Percentiles rank a stretch among this genome's conserved stretches.
These are phyloP conservation scores for Orchesella cincta DNA, from an alignment of 1,140 invertebrate genomes.

Conservation along the genomic window DNA sequence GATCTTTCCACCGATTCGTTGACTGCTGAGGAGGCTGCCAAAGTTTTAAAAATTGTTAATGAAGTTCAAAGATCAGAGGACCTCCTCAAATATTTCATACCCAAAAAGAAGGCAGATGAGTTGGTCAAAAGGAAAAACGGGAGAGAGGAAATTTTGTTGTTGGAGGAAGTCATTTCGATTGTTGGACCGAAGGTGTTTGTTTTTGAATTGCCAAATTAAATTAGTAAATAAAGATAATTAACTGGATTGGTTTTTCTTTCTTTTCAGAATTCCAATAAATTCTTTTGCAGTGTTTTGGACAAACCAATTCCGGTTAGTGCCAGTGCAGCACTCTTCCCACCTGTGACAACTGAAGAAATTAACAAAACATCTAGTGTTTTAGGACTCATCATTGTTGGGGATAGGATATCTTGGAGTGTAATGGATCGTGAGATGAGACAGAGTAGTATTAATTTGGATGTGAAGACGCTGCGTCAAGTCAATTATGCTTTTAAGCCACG, in stretches of 20 bases:
- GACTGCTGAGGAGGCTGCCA: slow-evolving; percentile 25
- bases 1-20: too few species aligned
- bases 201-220: not conserved
- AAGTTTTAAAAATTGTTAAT: slow-evolving; percentile 39
- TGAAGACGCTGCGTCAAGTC: slow-evolving; percentile 6
- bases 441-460: not conserved
- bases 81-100: slow-evolving; percentile 35
- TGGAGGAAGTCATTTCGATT: slow-evolving; percentile 33
- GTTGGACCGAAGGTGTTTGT: slow-evolving; percentile 33
- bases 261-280: slow-evolving; percentile 34
- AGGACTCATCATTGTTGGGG: slow-evolving; percentile 35
- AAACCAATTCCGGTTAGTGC: slow-evolving; percentile 1
- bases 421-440: not conserved
- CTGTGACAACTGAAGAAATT: slow-evolving; percentile 24
- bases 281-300: slow-evolving; percentile 37
- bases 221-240: not conserved
- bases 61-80: slow-evolving; percentile 23
- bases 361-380: slow-evolving; percentile 5
- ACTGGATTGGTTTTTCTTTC: slow-evolving; percentile 19
- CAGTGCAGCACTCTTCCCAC: slow-evolving; percentile 30
- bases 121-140: slow-evolving; percentile 31
- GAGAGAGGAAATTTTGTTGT: not conserved
- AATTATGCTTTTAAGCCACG: slow-evolving; percentile 27
- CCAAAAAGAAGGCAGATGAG: slow-evolving; percentile 30
- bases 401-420: slow-evolving; percentile 27